These are phyloP conservation scores for Anniella stebbinsi DNA, from an alignment of 2,797 vertebrate species.

Conservation along the genomic window DNA sequence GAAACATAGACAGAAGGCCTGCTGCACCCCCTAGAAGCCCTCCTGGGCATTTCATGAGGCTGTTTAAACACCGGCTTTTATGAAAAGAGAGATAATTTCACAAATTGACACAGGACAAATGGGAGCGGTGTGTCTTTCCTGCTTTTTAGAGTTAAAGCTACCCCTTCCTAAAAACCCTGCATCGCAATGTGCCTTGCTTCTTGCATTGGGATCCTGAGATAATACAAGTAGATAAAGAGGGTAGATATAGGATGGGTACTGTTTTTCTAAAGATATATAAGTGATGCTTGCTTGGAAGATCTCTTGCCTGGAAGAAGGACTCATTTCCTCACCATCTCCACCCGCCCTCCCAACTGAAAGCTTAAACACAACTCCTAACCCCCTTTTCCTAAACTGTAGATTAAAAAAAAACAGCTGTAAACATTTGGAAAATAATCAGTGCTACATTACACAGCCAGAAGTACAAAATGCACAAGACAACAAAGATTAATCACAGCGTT, in stretches of 20 bases:
- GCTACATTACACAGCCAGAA: no score
- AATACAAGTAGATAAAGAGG: background rate
- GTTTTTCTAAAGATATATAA: background rate
- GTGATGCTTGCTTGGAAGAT: no score
- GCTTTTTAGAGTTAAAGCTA: conserved; percentile 2
- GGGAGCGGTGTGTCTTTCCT: background rate
- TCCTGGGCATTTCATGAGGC: conserved; percentile 38
- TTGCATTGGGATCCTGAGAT: background rate
- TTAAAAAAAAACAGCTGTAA: no score
- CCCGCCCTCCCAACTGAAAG: no score
- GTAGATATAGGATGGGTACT: background rate
- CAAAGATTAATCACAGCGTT: no score
- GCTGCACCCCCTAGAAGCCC: background rate
- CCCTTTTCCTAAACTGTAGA: no score
- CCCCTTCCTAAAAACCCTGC: background rate
- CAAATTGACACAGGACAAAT: conserved; percentile 48
- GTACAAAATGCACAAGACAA: no score
- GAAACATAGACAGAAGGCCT: conserved; percentile 37
- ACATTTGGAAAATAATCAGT: no score
- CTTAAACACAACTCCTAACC: no score
- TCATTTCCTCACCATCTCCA: no score
- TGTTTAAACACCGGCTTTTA: conserved; percentile 58
- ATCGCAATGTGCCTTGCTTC: background rate
- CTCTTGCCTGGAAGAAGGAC: no score
- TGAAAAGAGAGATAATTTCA: conserved; percentile 57